Conservation (phyloP, 2,797 vertebrate genomes). For the Spea hammondii region DNA sequence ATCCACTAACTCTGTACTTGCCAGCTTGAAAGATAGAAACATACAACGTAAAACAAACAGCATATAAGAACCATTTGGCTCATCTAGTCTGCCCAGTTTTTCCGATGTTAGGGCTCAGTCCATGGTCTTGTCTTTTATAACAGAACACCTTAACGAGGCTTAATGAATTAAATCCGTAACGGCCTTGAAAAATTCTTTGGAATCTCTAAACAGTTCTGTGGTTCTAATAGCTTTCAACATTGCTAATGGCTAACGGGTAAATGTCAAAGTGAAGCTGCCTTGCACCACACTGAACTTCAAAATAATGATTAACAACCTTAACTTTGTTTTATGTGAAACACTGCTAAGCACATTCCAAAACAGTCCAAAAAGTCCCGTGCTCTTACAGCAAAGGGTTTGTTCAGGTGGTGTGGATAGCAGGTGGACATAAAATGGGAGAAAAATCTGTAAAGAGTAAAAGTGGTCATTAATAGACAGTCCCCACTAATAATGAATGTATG, state of each 20-base stretch:
- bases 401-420: too few relatives aligned
- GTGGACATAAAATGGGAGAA: too few relatives aligned
- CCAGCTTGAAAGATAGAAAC: neutral
- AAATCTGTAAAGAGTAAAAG: too few relatives aligned
- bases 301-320: conserved; percentile 42
- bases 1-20: too few relatives aligned
- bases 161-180: conserved; percentile 12
- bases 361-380: conserved; percentile 4
- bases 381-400: too few relatives aligned
- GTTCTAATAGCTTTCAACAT: conserved; percentile 26
- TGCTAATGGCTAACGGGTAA: conserved; percentile 7
- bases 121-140: too few relatives aligned
- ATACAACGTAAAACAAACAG: too few relatives aligned
- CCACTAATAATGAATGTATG: too few relatives aligned
- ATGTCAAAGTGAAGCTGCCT: conserved; percentile 20
- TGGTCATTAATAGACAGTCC: too few relatives aligned
- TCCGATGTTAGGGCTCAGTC: too few relatives aligned
- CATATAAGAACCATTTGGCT: too few relatives aligned
- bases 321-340: conserved; percentile 3
- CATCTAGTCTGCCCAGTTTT: too few relatives aligned
- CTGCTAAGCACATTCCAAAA: conserved; percentile 7
- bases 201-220: neutral
- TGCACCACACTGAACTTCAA: neutral
- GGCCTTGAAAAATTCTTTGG: conserved; percentile 29
- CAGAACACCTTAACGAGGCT: neutral